A percentile compares a stretch with the other conserved stretches of the same genome.
Conservation (phyloP, 2,113 vertebrate genomes). For the Cacatua alba region DNA sequence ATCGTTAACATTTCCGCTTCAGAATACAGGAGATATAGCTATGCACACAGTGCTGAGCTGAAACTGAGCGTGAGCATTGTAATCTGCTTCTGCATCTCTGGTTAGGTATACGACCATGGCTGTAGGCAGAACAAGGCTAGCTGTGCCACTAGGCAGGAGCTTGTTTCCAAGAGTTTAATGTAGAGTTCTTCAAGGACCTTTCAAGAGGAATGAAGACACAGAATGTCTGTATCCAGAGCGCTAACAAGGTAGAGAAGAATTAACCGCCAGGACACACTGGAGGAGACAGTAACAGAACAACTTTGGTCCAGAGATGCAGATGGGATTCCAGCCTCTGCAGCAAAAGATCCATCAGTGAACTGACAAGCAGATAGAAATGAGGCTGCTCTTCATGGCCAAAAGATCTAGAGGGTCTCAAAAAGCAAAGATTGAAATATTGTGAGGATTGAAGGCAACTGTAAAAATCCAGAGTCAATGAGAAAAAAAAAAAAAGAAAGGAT, state of each 20-base stretch:
- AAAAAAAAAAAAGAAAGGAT: background rate
- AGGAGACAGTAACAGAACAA: background rate
- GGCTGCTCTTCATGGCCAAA: background rate
- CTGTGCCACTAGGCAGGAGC: background rate
- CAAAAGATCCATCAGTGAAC: background rate
- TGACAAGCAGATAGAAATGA: background rate
- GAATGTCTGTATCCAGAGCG: background rate
- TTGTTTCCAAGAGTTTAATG: background rate
- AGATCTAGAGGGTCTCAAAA: background rate
- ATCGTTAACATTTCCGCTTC: background rate
- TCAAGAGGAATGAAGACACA: background rate
- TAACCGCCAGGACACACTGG: background rate
- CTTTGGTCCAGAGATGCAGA: background rate
- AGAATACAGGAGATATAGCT: background rate
- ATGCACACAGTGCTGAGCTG: background rate
- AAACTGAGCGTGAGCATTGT: background rate
- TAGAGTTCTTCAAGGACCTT: background rate
- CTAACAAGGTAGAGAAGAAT: background rate
- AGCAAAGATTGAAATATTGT: background rate
- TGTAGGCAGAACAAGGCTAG: background rate
- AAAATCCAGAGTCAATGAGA: background rate
- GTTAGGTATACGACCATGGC: background rate
- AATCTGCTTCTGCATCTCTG: background rate
- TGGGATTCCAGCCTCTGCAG: background rate
- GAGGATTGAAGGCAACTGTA: background rate